Base-by-base conservation (phyloP, 2,888 invertebrate species). In the Diachrysia chrysitis region DNA sequence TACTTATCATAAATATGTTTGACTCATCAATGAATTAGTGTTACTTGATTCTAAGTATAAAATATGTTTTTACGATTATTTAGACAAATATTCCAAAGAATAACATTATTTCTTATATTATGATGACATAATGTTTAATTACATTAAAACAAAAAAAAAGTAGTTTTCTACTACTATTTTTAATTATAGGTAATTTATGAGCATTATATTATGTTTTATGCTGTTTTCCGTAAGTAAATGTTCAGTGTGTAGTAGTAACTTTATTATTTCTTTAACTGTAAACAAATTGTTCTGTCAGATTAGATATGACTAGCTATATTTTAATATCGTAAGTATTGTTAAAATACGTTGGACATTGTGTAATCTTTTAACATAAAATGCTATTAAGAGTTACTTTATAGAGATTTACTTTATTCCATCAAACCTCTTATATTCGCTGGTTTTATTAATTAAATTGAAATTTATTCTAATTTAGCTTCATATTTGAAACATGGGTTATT, bases 21-120 rank as follows among this genome's bases (percentile, higher is more conserved):
- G 17, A 56, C 32, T 51, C 19, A 51, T 17, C 12, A 29, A 71
- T 68, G 58, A 63, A 60, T 71, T 71, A 76, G 58, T 35, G 17
- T 59, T 66, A 70, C 63, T 68, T 56, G 53, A 69, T 70, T 61
- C 29, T 78, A 69, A 67, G 69, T 73, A 65, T 62, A 69, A 71
- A 59, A 70, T 66, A 63, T 69, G 63, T 66, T 72, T 69, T 71
- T 71, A 68, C 73, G 60, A 61, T 71, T 75, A 71, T 67, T 63
- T 73, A 76, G 71, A 76, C 60, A 69, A 80, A 42, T 82, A 82
- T 86, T 86, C 87, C 86, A 87, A 87, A 87, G 86, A 87, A 79
- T 79, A 78, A 77, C 78, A 59, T 77, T 77, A 68, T 79, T 70
- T 73, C 42, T 75, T 64, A 61, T 81, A n/a, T n/a, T n/a, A 61